These are phyloP conservation scores for Calameuta pallipes DNA, from an alignment of 2,888 invertebrate species.

Conservation along the genomic window DNA sequence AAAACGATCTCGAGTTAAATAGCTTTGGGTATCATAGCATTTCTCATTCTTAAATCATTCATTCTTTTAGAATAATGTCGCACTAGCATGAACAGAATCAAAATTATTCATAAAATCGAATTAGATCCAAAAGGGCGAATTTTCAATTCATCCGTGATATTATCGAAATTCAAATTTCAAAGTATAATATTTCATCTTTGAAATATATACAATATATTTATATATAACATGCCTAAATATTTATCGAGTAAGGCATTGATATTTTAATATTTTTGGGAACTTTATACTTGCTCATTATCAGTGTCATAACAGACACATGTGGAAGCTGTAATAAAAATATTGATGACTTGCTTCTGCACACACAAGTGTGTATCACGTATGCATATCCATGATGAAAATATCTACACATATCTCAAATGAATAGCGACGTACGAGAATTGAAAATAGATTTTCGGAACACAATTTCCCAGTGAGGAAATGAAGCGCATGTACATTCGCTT, in stretches of 20 bases:
- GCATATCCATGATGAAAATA: not conserved
- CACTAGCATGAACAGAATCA: not conserved
- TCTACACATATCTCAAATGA: slow-evolving; percentile 20
- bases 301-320: slow-evolving; percentile 14
- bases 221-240: not conserved
- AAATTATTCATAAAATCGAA: not conserved
- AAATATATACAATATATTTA: not conserved
- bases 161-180: not conserved
- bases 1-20: not conserved
- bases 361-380: not conserved
- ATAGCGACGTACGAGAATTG: slow-evolving; percentile 38
- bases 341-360: slow-evolving; percentile 5
- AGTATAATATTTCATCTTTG: not conserved
- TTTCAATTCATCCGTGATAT: not conserved
- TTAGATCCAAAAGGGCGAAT: not conserved
- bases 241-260: not conserved
- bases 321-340: slow-evolving; percentile 18
- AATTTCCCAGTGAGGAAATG: slow-evolving; percentile 51
- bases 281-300: not conserved
- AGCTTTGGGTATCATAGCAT: not conserved
- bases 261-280: not conserved
- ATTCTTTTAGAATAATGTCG: not conserved
- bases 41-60: not conserved
- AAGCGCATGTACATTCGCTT: slow-evolving; percentile 37
- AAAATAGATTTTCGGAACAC: slow-evolving; percentile 50